These are phyloP conservation scores for Actenoides lindsayi DNA, from an alignment of 2,113 vertebrate genomes.

Conservation along the genomic window DNA sequence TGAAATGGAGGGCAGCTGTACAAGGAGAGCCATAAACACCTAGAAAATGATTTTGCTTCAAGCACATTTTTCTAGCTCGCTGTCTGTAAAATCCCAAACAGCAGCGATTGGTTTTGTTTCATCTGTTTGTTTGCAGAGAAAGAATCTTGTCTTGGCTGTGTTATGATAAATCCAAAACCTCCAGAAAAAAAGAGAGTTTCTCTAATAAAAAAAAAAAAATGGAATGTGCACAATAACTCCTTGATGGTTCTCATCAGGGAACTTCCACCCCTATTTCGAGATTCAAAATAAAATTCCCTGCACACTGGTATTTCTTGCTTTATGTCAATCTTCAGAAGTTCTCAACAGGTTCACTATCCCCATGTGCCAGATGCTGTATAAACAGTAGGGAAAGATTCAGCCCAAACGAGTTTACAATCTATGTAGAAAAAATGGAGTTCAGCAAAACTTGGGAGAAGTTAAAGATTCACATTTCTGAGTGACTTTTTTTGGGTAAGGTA, in stretches of 20 bases:
- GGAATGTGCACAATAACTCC: neutral
- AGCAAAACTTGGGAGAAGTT: neutral
- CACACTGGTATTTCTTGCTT: neutral
- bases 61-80: neutral
- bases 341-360: neutral
- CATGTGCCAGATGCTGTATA: neutral
- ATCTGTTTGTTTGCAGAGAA: neutral
- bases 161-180: neutral
- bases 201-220: neutral
- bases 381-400: neutral
- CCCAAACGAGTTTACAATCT: neutral
- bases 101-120: neutral
- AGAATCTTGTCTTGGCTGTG: neutral
- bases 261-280: neutral
- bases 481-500: neutral
- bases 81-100: neutral
- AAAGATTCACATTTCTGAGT: neutral
- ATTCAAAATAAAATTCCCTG: neutral
- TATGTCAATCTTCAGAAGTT: neutral
- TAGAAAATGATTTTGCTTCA: neutral
- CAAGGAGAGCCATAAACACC: neutral
- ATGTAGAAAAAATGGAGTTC: neutral
- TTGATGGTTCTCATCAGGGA: neutral
- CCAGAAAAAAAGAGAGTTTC: neutral
- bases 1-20: neutral